These are phyloP conservation scores for Chirona hameri DNA, from an alignment of 2,888 invertebrate genomes.

Conservation along the genomic window DNA sequence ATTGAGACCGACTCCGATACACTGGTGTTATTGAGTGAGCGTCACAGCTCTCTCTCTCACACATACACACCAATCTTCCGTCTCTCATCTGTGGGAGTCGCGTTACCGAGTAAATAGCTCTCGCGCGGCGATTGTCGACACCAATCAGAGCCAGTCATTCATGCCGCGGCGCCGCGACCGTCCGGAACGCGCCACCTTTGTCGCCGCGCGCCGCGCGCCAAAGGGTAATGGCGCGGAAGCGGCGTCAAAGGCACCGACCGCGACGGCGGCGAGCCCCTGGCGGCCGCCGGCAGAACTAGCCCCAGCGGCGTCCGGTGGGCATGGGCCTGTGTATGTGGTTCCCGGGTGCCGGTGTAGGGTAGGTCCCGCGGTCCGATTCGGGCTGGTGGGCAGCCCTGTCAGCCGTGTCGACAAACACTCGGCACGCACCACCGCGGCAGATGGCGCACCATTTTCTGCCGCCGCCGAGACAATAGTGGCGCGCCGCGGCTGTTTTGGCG, in stretches of 20 bases:
- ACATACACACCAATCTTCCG: too few species aligned
- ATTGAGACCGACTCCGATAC: too few species aligned
- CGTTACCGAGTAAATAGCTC: not conserved
- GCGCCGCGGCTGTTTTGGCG: conserved; percentile 23
- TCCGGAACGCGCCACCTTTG: not conserved
- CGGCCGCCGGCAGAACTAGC: too few species aligned
- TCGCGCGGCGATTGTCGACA: not conserved
- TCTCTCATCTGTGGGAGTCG: not conserved
- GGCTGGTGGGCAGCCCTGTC: too few species aligned
- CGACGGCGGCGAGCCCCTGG: too few species aligned
- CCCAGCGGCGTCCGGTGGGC: too few species aligned
- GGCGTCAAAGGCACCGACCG: not conserved
- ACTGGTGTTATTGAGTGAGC: too few species aligned
- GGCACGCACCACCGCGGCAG: not conserved
- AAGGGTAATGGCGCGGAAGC: conserved; percentile 23
- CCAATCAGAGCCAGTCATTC: not conserved
- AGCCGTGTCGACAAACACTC: not conserved
- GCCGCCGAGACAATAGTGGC: not conserved
- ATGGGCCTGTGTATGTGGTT: too few species aligned
- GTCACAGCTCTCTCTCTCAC: too few species aligned
- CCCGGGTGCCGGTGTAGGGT: too few species aligned
- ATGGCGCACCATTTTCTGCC: not conserved
- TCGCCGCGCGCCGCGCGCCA: not conserved
- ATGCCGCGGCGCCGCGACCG: not conserved
- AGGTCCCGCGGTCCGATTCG: too few species aligned